Evolutionary conservation across 1,140 invertebrate genomes (phyloP), one percentile per base, ranked within the genome.

Genomic region (Bacillus rossius): DNA sequence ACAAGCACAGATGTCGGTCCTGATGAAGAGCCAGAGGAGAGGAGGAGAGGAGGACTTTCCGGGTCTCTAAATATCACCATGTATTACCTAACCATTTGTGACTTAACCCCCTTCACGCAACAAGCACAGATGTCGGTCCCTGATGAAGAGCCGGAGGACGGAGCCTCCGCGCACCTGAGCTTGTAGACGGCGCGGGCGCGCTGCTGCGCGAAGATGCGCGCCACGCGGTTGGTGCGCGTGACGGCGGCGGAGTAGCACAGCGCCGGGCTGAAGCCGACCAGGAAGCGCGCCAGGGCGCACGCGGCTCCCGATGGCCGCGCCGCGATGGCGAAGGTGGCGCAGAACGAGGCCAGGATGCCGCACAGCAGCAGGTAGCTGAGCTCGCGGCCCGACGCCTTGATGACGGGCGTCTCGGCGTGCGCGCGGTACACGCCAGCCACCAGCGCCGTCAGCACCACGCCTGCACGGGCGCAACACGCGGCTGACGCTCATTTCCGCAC

Each of bases 361-460:
- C 75, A 34, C 2, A 79, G 67, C 7, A 81, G 67, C 10, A 81
- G 61, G 40, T 69, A 73, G 53, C 73, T 75, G 2, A 71, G 64
- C 59, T 83, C 81, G 10, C 81, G 69, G 0, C 81, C 81, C 0
- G 81, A 77, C 0, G 81, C 81, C 60, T 83, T 83, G 51, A 83
- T 81, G 41, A 83, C 74, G 3, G 81, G 81, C 0, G 81, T 83
- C 25, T 77, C 72, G 41, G 69, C 58, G 67, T 89, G 81, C 1
- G 76, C 77, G 65, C 87, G 84, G 67, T 89, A 88, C 2, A 88
- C 81, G 5, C 80, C 75, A 7, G 78, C 77, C 1, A 88, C 82
- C 68, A 84, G 86, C 61, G 85, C 71, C 0, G 78, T 79, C 22
- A 75, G 60, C 4, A 80, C 41, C 20, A 81, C 76, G n/a, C 77